Base-by-base conservation (phyloP, 2,888 invertebrate genomes). In the Rotaria macrura region DNA sequence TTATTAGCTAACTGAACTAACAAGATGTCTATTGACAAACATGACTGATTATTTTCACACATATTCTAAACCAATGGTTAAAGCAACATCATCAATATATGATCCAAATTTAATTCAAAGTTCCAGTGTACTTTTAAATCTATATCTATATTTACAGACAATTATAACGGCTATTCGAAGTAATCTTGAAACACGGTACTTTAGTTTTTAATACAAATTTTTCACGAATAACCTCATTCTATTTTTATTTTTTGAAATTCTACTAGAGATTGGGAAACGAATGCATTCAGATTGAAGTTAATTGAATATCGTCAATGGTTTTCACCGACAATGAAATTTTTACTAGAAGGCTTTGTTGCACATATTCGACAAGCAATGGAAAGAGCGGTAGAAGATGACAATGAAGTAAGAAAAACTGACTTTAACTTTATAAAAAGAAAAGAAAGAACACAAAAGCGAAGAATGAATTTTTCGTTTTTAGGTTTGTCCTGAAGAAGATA, bases 331-430 rank as follows among this genome's bases (percentile, higher is more conserved):
- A 79, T 79, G 79, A 25, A 40, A 40, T 79, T 79, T 79, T 14
- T 79, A 79, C 34, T 79, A 43, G 79, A 79, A 79, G 79, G 79
- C n/a, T 79, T 79, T n/a, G 79, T 79, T 23, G 79, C 79, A 25
- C 1, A 43, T n/a, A 79, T 43, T 9, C 23, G 79, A 79, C 79
- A 79, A 79, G 25, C 25, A 25, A 79, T 79, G 40, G 79, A 79
- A 43, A 40, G 79, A 79, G 79, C 79, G 1, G 79, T 79, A 6
- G 79, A 79, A 79, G 23, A 79, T 43, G 79, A 79, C n/a, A 79
- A 12, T 43, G 65, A 65, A 65, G 65, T 34, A 34, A 34, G 34
- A 14, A 14, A 29, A 3, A 34, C 2, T 29, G 5, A 65, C 10
- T 29, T 65, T 29, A 20, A 17, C 2, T 34, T 17, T 29, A n/a